Evolutionary conservation across 2,113 vertebrate genomes (phyloP).

Genomic region (Tiliqua scincoides): DNA sequence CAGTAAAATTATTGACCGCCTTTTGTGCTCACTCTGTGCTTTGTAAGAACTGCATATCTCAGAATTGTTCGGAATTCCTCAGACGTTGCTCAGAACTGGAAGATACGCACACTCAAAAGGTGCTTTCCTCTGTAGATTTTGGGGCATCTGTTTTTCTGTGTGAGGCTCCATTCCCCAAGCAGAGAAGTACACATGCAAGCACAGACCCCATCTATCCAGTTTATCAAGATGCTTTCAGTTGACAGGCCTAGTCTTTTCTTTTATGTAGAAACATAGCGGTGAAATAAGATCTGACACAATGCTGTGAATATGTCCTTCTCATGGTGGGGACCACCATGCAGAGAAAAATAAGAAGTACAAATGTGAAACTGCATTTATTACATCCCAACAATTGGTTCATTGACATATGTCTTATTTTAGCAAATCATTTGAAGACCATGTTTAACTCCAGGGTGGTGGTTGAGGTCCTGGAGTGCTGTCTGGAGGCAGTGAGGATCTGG

Average conservation of each 20-base stretch:
- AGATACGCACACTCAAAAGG: background rate
- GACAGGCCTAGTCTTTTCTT: background rate
- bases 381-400: background rate
- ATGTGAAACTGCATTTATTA: background rate
- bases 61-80: too few relatives aligned
- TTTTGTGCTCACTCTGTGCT: background rate
- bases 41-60: slow-evolving; percentile 16
- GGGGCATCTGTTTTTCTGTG: too few relatives aligned
- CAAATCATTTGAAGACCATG: slow-evolving; percentile 10
- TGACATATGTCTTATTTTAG: background rate
- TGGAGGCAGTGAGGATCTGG: too few relatives aligned
- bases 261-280: background rate
- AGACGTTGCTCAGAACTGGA: background rate
- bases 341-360: background rate
- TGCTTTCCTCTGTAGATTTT: too few relatives aligned
- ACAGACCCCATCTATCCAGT: background rate
- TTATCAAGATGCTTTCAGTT: background rate
- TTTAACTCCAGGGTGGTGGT: too few relatives aligned
- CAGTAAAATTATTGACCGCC: slow-evolving; percentile 9
- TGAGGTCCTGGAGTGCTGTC: too few relatives aligned
- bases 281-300: background rate
- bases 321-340: background rate
- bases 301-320: background rate
- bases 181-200: background rate
- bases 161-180: background rate